These are phyloP conservation scores for Strix aluco DNA, from an alignment of 2,113 vertebrate genomes.

Conservation along the genomic window DNA sequence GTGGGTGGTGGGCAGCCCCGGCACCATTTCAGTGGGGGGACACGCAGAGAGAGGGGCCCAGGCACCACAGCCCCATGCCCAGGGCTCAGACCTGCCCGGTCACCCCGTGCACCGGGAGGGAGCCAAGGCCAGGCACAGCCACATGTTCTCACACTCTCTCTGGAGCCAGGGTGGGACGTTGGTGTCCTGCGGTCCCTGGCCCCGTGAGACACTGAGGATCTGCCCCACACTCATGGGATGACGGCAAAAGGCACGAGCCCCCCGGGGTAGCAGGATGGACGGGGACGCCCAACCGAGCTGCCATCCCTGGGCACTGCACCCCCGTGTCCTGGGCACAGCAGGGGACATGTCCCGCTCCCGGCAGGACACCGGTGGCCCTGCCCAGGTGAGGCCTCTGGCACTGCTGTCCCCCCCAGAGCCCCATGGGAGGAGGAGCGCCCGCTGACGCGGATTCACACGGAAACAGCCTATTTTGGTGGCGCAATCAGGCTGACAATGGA, in stretches of 20 bases:
- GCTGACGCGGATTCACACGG: background rate
- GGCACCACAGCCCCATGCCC: rapidly evolving
- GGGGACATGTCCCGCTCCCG: rapidly evolving
- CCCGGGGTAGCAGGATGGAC: rapidly evolving
- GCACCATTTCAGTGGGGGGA: rapidly evolving
- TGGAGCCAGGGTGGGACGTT: background rate
- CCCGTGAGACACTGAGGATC: rapidly evolving
- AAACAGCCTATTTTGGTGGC: constrained; percentile 22
- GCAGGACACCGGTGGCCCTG: background rate
- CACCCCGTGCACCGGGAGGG: background rate
- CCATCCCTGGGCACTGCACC: background rate
- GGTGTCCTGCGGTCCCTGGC: background rate
- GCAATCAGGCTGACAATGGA: constrained; percentile 27
- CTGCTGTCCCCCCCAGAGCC: background rate
- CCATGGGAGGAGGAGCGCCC: background rate
- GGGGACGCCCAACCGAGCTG: background rate
- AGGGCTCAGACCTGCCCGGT: background rate
- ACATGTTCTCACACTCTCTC: rapidly evolving
- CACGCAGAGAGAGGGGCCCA: rapidly evolving
- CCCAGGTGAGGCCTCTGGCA: background rate
- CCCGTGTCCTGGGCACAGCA: rapidly evolving
- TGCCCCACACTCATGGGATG: rapidly evolving
- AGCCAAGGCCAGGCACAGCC: rapidly evolving
- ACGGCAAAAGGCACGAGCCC: background rate
- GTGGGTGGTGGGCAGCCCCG: background rate